Evolutionary conservation across 2,113 vertebrate species (phyloP), one percentile per base, ranked within the genome.

Genomic region (Morphnarchus princeps): DNA sequence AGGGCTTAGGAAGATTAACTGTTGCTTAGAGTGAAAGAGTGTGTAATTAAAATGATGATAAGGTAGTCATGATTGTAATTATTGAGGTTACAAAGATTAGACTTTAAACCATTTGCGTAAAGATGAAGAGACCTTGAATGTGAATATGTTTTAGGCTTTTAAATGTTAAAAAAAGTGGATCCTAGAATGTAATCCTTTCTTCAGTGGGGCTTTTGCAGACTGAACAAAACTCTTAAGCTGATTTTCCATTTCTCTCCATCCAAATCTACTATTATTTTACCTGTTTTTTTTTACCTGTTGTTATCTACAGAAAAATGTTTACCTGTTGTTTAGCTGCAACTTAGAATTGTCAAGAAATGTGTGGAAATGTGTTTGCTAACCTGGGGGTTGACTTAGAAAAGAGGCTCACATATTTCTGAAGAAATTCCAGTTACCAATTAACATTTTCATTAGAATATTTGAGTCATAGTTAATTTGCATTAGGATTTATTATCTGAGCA

Each of bases 381-480:
- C n/a, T 78, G 25, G 19, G 24, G 19, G 2, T 1, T 85, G 62
- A 16, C 36, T 91, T 36, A 42, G 45, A 88, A 71, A 87, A 97
- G 77, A 50, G 55, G 45, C 36, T 38, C 11, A 65, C 26, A 0
- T 87, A 62, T 50, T 93, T 89, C 84, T 54, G 62, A 90, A 74
- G 40, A 81, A 74, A 52, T 95, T 91, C 78, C 87, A 42, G 55
- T 96, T 95, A 85, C 70, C 85, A 85, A 74, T 96, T 97, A 96
- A 91, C 31, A 86, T 97, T 98, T 97, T 97, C 84, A 73, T 96
- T 89, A 95, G 76, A 97, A 94, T 93, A 62, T 80, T 82, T 91
- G 78, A 96, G 71, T 95, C 89, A 86, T 29, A 84, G 85, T 89
- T 96, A 94, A 94, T 97, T 97, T 96, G 40, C 61, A 92, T 87